Conservation (phyloP, 2,888 invertebrate genomes). For the Galerucella pusilla region DNA sequence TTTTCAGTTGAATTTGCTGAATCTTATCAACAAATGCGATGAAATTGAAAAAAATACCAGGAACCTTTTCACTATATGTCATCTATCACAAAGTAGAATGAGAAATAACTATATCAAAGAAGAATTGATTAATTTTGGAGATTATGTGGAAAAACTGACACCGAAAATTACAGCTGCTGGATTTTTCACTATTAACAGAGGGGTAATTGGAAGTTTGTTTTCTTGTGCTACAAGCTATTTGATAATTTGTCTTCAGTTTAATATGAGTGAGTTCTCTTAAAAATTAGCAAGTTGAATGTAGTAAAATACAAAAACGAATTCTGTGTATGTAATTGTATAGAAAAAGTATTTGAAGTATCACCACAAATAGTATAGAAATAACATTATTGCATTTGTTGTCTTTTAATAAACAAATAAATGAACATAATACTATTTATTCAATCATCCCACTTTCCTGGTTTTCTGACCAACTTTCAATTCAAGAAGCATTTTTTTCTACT, state of each 20-base stretch:
- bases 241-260: constrained; percentile 34
- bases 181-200: constrained; percentile 28
- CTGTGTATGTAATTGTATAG: too few species aligned
- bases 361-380: too few species aligned
- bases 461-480: too few species aligned
- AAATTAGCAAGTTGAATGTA: not conserved
- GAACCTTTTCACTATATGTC: constrained; percentile 6
- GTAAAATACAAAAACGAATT: too few species aligned
- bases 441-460: too few species aligned
- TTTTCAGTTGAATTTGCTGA: constrained; percentile 21
- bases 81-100: constrained; percentile 12
- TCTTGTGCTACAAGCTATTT: constrained; percentile 29
- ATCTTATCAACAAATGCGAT: constrained; percentile 29
- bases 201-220: constrained; percentile 23
- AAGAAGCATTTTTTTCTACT: too few species aligned
- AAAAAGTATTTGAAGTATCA: too few species aligned
- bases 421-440: too few species aligned
- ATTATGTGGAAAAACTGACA: constrained; percentile 13
- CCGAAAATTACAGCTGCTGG: constrained; percentile 28
- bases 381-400: too few species aligned
- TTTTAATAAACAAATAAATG: too few species aligned
- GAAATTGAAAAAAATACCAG: constrained; percentile 12
- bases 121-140: constrained; percentile 23
- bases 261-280: constrained; percentile 1
- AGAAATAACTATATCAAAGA: not conserved